phyloP scores from a whole-genome alignment of 1,140 invertebrate genomes.

The Sycophila sp. region DNA sequence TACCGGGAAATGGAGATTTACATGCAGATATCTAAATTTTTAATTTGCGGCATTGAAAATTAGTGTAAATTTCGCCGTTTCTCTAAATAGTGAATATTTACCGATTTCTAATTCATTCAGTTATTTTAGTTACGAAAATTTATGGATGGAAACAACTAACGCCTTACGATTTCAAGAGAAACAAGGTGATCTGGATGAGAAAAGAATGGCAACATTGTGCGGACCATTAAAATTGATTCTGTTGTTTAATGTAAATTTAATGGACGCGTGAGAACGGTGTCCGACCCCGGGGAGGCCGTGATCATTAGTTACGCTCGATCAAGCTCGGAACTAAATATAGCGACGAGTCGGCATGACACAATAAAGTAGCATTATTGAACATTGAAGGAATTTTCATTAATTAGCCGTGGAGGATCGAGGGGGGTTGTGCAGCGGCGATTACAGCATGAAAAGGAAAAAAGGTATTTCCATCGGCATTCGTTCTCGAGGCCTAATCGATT shows the following conservation, averaged over 20 bases:
- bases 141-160: no score
- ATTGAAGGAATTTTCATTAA: constrained; percentile 35
- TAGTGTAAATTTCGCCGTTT: background rate
- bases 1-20: no score
- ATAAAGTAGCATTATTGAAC: constrained; percentile 15
- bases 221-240: no score
- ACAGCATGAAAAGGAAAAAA: background rate
- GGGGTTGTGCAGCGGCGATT: no score
- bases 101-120: no score
- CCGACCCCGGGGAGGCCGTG: background rate
- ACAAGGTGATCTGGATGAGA: no score
- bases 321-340: constrained; percentile 33
- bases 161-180: no score
- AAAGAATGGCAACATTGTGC: no score
- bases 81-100: no score
- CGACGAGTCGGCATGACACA: constrained; percentile 16
- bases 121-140: no score
- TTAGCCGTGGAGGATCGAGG: constrained; percentile 22
- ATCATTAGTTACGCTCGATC: constrained; percentile 33
- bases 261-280: constrained; percentile 30
- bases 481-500: constrained; percentile 16
- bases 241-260: constrained; percentile 35
- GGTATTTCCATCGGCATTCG: no score
- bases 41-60: background rate
- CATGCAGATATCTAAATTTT: no score